Evolutionary conservation across 2,888 invertebrate species (phyloP), one percentile per base, ranked within the genome.

Genomic region (Epistrophe eligans): DNA sequence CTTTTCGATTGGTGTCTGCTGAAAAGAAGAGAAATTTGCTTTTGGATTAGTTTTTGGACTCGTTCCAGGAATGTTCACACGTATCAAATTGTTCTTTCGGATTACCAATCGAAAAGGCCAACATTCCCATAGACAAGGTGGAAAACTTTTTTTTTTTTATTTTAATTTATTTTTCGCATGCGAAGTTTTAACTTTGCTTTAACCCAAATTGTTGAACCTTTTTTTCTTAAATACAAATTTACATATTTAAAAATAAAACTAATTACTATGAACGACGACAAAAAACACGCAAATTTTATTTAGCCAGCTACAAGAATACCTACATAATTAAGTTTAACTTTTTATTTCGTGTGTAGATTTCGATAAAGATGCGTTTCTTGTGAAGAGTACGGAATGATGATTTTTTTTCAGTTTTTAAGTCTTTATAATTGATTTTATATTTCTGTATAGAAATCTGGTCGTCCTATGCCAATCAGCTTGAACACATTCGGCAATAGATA

Each of bases 381-480:
- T 50, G 45, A 6, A 19, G 2, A 38, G 13, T 17, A 50, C 9
- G 67, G 67, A 67, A 85, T 85, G 81, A 81, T 84, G 72, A 80
- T 13, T 62, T 48, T 66, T 58, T 32, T 67, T 15, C 7, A 32
- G 9, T 19, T 11, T 52, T 52, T 19, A 43, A 55, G 55, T 66
- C 38, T 66, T 58, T 52, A 24, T 24, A 40, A 55, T 43, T 40
- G 7, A 17, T 8, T 74, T 94, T 94, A 97, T 89, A 97, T 95
- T 94, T 98, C 98, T 0, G 97, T 97, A 90, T 97, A 97, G 93
- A 97, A 98, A 1, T 96, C 96, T 0, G 96, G 96, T 90, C 98
- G 93, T 91, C 97, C 96, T 89, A 98, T 97, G 85, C 95, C 95
- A 62, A 98, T 92, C 89, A 95, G 92, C 64, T 95, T 94, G 92